Base-by-base conservation (phyloP, 2,797 vertebrate species). In the Pagetopsis macropterus region DNA sequence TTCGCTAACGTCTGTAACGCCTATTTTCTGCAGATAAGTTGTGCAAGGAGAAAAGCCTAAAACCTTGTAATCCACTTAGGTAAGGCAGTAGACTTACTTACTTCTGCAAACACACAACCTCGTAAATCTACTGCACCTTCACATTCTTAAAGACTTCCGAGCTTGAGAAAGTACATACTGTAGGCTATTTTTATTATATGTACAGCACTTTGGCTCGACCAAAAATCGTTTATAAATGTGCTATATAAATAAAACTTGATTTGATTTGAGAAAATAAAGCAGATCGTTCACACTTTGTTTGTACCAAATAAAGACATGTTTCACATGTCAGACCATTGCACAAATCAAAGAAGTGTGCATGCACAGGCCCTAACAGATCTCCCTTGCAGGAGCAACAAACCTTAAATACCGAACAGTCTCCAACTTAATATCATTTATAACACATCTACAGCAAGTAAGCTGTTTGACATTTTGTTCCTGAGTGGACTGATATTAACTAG, bases 1-100 rank as follows among this genome's bases (percentile, higher is more conserved):
- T 92, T 91, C 73, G 88, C 87, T 79, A 91, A 88, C 79, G 89
- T 88, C 84, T 89, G 86, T 83, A 89, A 92, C 80, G 84, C 89
- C 90, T 91, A 90, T 92, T 92, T 92, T 91, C 89, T 91, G 90
- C 90, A 61, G 79, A 89, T 90, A 92, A 84, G 92, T 94, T 92
- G 93, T 90, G 93, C 89, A 94, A 94, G 90, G 70, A 88, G 87
- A 91, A 91, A 93, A 92, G 89, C 88, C 87, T 92, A 92, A 94
- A 94, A 93, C 91, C 92, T 89, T 91, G 88, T 91, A 92, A 93
- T 94, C 92, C 90, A 91, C 88, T 93, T 92, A 92, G 89, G 91
- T 92, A 89, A 92, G 86, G 87, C 84, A 87, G 87, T 71, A 85
- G 90, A 91, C 87, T 91, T 91, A 92, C 84, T 91, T 89, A 89